Percentiles rank a stretch among this genome's conserved stretches.
Evolutionary conservation across 92 coral and sea anemone genomes (phyloP).

Genomic region (Parazoanthus atlanticus): DNA sequence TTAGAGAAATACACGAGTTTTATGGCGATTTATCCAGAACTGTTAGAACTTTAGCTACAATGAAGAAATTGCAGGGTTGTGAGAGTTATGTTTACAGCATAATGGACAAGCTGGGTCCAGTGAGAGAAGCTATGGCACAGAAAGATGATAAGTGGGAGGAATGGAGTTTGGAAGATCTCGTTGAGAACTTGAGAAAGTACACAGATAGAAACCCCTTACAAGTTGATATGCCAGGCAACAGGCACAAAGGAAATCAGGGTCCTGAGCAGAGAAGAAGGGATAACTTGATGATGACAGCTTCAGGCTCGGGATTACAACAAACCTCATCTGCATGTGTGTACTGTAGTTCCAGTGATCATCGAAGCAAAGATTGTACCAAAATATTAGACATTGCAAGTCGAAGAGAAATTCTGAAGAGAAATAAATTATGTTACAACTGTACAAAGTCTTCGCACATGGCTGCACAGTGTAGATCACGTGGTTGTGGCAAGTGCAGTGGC

Average conservation of each 20-base stretch:
- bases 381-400: conserved; percentile 45
- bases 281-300: conserved; percentile 37
- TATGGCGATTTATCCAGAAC: conserved; percentile 52
- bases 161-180: conserved; percentile 56
- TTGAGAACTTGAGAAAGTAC: conserved; percentile 59
- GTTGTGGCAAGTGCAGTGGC: conserved; percentile 37
- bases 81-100: conserved; percentile 45
- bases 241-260: too few relatives aligned
- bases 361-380: conserved; percentile 46
- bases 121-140: conserved; percentile 43
- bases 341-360: conserved; percentile 27
- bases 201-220: conserved; percentile 50
- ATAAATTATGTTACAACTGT: conserved; percentile 51
- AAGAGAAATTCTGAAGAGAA: conserved; percentile 40
- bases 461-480: conserved; percentile 40
- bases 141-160: conserved; percentile 69
- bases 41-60: conserved; percentile 56
- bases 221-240: too few relatives aligned
- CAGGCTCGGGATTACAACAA: conserved; percentile 29
- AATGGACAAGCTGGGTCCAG: conserved; percentile 56
- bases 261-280: conserved; percentile 38
- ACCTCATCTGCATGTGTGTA: conserved; percentile 28
- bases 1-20: conserved; percentile 59
- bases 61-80: conserved; percentile 37
- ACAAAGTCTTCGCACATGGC: conserved; percentile 48